Evolutionary conservation across 1,140 invertebrate genomes (phyloP), one percentile per base, ranked within the genome.

Genomic region (Halyomorpha halys): DNA sequence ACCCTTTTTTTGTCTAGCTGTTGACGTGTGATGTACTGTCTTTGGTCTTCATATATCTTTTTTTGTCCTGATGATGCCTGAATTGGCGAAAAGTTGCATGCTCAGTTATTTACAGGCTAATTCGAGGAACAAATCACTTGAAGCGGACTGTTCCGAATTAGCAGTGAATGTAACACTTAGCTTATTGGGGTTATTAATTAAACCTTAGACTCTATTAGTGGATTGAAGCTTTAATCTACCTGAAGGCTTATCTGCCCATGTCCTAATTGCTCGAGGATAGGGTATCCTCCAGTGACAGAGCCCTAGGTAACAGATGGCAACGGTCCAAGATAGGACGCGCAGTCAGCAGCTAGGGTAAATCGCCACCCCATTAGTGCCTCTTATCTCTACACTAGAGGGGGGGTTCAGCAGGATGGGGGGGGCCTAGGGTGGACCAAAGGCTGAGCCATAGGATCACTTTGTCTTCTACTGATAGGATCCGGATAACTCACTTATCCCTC

Each of bases 401-500:
- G 3, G 51, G 11, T 16, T n/a, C n/a, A n/a, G n/a, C n/a, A n/a
- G n/a, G n/a, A n/a, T n/a, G 45, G 45, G 45, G 45, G 13, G 14
- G 18, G 45, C 51, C 21, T 18, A 11, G n/a, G 27, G 27, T 30
- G 27, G 27, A 30, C 27, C 51, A 19, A 53, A 47, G 18, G 2
- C 45, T 47, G 45, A 47, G 14, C 45, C 45, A 47, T 47, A 4
- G 45, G 2, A 18, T 18, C 21, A 19, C 51, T 53, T 53, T 53
- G 51, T 53, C 51, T 53, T 53, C 51, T 23, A 13, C 51, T 53
- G 51, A 53, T 53, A 53, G 51, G 6, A 18, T 47, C 45, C n/a
- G 51, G 51, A 53, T 53, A 53, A 53, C 51, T 53, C 21, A 53
- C 56, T 59, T 59, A 14, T 21, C 56, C 27, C 23, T 21, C 27